Percentiles rank a stretch among this genome's conserved stretches.
These are phyloP conservation scores for Auanema freiburgensis DNA, from an alignment of 2,888 invertebrate species.

Conservation along the genomic window DNA sequence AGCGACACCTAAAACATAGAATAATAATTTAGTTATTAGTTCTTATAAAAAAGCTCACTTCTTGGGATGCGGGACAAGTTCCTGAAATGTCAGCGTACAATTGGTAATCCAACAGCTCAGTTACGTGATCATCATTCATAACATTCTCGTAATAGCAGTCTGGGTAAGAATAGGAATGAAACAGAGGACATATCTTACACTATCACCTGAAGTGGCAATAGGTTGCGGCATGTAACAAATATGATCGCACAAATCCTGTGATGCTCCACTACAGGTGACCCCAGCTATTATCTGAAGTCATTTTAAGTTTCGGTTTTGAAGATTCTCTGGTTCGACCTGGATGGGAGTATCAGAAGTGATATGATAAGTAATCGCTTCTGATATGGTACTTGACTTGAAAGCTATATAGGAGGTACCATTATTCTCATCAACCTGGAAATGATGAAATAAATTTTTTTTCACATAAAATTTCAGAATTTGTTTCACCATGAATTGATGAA, in stretches of 20 bases:
- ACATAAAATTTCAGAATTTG: background rate
- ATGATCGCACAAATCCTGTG: conserved; percentile 34
- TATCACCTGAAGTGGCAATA: conserved; percentile 29
- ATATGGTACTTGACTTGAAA: conserved; percentile 22
- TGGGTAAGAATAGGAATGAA: too few species aligned
- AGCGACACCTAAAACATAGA: too few species aligned
- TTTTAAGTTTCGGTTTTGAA: background rate
- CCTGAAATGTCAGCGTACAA: background rate
- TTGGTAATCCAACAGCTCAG: background rate
- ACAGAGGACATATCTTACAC: too few species aligned
- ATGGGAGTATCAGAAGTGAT: conserved; percentile 29
- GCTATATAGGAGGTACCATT: conserved; percentile 26
- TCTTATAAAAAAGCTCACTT: too few species aligned
- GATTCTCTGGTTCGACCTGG: background rate
- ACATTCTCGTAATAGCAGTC: too few species aligned
- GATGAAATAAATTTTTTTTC: too few species aligned
- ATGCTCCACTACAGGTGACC: conserved; percentile 39
- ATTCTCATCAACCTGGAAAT: too few species aligned
- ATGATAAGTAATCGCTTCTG: conserved; percentile 30
- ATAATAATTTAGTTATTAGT: too few species aligned
- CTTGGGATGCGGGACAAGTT: background rate
- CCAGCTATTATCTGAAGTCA: conserved; percentile 38
- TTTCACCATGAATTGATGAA: background rate
- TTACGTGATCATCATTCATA: background rate
- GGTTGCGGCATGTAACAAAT: conserved; percentile 46